Evolutionary conservation across 1,140 invertebrate genomes (phyloP).

Genomic region (Drosophila takahashii): DNA sequence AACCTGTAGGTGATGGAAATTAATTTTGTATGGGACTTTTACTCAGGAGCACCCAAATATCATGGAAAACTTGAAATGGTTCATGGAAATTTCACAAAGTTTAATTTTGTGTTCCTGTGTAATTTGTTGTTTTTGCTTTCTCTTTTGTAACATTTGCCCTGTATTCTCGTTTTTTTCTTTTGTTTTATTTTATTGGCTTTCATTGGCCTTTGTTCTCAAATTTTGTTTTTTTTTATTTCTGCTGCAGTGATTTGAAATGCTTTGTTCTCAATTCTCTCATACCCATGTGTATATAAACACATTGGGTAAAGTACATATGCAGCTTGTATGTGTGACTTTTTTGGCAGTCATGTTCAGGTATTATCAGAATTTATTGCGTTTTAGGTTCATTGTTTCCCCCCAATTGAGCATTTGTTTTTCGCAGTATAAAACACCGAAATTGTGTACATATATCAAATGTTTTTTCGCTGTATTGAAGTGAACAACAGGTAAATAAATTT

Average conservation of each 20-base stretch:
- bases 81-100: too few species aligned
- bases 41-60: too few species aligned
- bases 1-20: too few species aligned
- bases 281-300: conserved; percentile 29
- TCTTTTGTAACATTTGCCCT: conserved; percentile 22
- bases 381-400: conserved; percentile 73
- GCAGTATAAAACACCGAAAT: conserved; percentile 7
- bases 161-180: conserved; percentile 6
- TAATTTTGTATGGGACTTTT: too few species aligned
- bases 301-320: conserved; percentile 30
- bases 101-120: too few species aligned
- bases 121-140: conserved; percentile 3
- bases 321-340: conserved; percentile 29
- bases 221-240: conserved; percentile 22
- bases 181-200: conserved; percentile 19
- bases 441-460: conserved; percentile 17
- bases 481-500: conserved; percentile 8
- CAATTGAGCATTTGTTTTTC: conserved; percentile 32
- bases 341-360: conserved; percentile 60
- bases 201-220: conserved; percentile 59
- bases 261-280: conserved; percentile 63
- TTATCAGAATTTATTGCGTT: conserved; percentile 76
- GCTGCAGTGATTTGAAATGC: conserved; percentile 68
- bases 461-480: not conserved
- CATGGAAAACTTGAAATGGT: too few species aligned